Conservation (phyloP, 2,888 invertebrate species). For the Malacosoma neustria region DNA sequence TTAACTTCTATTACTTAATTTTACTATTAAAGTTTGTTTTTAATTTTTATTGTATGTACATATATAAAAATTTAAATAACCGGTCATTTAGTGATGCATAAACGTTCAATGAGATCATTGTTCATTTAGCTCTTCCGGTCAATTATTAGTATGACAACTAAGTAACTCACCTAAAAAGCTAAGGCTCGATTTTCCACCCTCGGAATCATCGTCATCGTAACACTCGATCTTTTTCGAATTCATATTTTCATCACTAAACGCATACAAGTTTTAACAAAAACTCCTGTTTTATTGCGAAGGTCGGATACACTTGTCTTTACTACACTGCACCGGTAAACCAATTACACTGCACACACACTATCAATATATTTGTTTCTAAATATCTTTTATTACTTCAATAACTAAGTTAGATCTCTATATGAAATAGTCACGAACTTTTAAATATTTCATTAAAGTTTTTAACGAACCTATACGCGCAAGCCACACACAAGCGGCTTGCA, state of each 20-base stretch:
- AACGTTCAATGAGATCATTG: too few species aligned
- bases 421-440: not conserved
- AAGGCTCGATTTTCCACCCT: conserved; percentile 64
- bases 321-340: conserved; percentile 27
- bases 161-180: conserved; percentile 72
- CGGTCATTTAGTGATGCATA: too few species aligned
- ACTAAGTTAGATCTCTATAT: too few species aligned
- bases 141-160: too few species aligned
- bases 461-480: too few species aligned
- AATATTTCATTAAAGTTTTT: not conserved
- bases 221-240: conserved; percentile 71
- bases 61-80: too few species aligned
- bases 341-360: conserved; percentile 14
- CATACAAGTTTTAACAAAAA: conserved; percentile 34
- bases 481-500: not conserved
- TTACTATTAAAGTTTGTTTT: too few species aligned
- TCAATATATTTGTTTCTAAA: not conserved
- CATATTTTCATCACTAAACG: conserved; percentile 44
- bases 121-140: too few species aligned
- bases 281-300: conserved; percentile 41
- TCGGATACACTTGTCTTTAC: conserved; percentile 60
- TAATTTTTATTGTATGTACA: too few species aligned
- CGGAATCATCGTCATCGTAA: conserved; percentile 55
- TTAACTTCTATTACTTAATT: too few species aligned
- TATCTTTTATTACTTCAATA: too few species aligned